Base-by-base conservation (phyloP, 1,140 invertebrate species). In the Cotesia vestalis region DNA sequence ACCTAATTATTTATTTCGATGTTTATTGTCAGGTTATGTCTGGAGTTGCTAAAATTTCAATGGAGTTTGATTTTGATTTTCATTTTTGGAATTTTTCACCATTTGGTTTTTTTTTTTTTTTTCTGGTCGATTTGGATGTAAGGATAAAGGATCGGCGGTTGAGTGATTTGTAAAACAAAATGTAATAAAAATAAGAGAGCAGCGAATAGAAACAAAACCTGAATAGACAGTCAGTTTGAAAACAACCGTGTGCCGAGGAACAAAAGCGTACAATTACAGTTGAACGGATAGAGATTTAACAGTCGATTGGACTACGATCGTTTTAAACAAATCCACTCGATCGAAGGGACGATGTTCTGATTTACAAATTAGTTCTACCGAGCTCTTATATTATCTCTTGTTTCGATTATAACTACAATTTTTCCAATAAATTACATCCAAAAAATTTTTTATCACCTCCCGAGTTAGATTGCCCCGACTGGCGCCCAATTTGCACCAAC, bases 291-390 rank as follows among this genome's bases (percentile, higher is more conserved):
- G 69, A 71, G 38, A 71, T 71, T 71, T 71, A 63, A 40, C 59
- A 71, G 69, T 63, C 69, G 69, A 71, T 71, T 62, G 69, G 46
- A 71, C 46, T 46, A 63, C 60, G 46, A 71, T 71, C 59, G 60
- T 71, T 71, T 71, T 71, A 63, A 71, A 63, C 57, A 40, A 69
- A 62, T n/a, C 17, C 35, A 68, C n/a, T 36, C 51, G 6, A 36
- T 38, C 52, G 34, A 20, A 38, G n/a, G 17, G 36, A 36, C 17
- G 34, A 68, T 35, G 35, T 68, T 66, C 40, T 34, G 46, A 52
- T 66, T 66, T 66, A 46, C 40, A 46, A 46, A 46, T 46, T 46
- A 46, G 46, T 27, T 53, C 4, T 53, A 46, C 46, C 27, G 27
- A 27, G 46, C 12, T 17, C 17, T 17, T 53, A 53, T 66, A 34